phyloP scores from a whole-genome alignment of 2,888 invertebrate genomes.

The Stenodera caucasica region DNA sequence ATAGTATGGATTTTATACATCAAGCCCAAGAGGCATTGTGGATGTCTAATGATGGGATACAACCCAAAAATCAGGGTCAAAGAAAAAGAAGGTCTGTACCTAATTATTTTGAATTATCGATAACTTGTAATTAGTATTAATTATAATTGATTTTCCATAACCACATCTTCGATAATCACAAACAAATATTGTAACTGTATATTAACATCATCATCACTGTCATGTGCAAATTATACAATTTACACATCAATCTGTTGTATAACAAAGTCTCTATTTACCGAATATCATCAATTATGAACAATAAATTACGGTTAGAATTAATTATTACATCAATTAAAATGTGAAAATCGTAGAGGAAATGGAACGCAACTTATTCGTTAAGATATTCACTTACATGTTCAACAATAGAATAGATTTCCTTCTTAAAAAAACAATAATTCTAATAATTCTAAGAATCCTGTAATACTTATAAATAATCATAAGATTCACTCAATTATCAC shows the following conservation, averaged over 20 bases:
- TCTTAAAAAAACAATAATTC: too few species aligned
- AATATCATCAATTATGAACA: neutral
- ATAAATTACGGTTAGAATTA: neutral
- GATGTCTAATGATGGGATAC: conserved; percentile 54
- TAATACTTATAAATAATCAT: too few species aligned
- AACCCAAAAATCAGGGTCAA: conserved; percentile 58
- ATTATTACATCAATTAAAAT: neutral
- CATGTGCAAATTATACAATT: neutral
- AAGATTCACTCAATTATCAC: too few species aligned
- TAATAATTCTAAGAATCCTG: too few species aligned
- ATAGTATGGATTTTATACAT: conserved; percentile 47
- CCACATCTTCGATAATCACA: neutral
- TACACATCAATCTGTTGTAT: neutral
- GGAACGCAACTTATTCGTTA: neutral
- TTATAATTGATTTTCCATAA: neutral
- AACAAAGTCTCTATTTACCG: neutral
- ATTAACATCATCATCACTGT: neutral
- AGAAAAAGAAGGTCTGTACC: conserved; percentile 63
- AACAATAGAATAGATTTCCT: neutral
- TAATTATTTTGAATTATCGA: conserved; percentile 35
- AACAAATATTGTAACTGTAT: neutral
- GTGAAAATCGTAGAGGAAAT: neutral
- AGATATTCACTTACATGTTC: neutral
- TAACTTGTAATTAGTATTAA: neutral
- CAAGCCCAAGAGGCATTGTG: conserved; percentile 53